A percentile compares a stretch with the other conserved stretches of the same genome.
phyloP scores from a whole-genome alignment of 1,140 invertebrate species.

The Saccostrea cuccullata region DNA sequence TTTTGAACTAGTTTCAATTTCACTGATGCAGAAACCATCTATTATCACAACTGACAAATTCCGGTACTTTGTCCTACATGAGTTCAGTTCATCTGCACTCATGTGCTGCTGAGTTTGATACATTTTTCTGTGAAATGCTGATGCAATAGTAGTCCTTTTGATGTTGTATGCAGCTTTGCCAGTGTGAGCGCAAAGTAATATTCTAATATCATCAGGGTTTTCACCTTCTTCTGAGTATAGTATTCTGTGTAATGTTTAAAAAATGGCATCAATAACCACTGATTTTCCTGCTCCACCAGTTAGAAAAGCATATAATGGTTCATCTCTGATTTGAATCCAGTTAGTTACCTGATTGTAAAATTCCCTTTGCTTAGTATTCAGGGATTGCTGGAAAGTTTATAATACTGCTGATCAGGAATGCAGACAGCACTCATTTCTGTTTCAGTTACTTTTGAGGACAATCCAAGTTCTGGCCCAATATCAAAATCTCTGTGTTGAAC shows the following conservation, averaged over 20 bases:
- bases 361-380: no score
- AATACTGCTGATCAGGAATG: no score
- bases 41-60: slow-evolving; percentile 54
- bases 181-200: slow-evolving; percentile 56
- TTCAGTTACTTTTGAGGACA: no score
- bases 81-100: slow-evolving; percentile 46
- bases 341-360: no score
- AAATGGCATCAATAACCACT: slow-evolving; percentile 50
- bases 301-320: slow-evolving; percentile 51
- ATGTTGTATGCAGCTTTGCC: slow-evolving; percentile 57
- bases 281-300: slow-evolving; percentile 60
- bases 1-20: no score
- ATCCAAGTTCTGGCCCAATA: no score
- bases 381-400: no score
- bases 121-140: slow-evolving; percentile 48
- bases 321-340: not conserved
- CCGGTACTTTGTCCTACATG: slow-evolving; percentile 40
- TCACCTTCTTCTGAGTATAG: slow-evolving; percentile 49
- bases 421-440: no score
- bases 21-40: no score
- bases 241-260: slow-evolving; percentile 52
- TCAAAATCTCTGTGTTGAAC: no score
- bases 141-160: slow-evolving; percentile 41
- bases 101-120: slow-evolving; percentile 44
- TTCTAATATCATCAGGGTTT: slow-evolving; percentile 50